Conservation (phyloP, 2,797 vertebrate genomes). For the Rallus crepitans region DNA sequence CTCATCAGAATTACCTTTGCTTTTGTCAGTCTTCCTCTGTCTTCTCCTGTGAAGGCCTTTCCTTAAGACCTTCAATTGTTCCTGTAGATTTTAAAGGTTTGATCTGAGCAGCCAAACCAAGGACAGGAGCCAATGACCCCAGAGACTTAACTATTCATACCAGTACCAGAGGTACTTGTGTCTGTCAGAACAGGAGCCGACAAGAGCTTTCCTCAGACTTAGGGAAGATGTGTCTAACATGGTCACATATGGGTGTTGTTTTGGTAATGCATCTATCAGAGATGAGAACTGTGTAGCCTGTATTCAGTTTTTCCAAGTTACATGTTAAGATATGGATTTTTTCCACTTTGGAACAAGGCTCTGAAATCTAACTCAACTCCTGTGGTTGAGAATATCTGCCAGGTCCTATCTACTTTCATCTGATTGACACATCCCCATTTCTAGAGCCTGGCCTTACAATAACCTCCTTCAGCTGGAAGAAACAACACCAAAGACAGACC, state of each 20-base stretch:
- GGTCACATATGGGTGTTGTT: neutral
- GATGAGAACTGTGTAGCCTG: neutral
- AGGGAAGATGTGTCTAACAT: neutral
- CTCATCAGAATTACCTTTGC: neutral
- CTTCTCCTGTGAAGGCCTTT: neutral
- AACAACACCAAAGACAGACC: neutral
- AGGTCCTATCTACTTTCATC: neutral
- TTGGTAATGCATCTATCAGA: neutral
- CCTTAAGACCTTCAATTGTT: neutral
- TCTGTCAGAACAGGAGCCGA: neutral
- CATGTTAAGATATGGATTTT: neutral
- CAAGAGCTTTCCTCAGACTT: neutral
- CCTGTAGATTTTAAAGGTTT: neutral
- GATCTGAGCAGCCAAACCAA: neutral
- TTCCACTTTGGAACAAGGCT: neutral
- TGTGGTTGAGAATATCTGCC: neutral
- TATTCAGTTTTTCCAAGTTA: neutral
- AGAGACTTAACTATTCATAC: neutral
- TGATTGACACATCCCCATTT: neutral
- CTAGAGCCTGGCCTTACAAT: neutral
- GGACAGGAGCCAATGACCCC: neutral
- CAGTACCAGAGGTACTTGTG: neutral
- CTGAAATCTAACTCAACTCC: neutral
- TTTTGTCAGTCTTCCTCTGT: neutral
- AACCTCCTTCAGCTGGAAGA: neutral